Conservation (phyloP, 2,113 vertebrate genomes). For the Pipa parva region DNA sequence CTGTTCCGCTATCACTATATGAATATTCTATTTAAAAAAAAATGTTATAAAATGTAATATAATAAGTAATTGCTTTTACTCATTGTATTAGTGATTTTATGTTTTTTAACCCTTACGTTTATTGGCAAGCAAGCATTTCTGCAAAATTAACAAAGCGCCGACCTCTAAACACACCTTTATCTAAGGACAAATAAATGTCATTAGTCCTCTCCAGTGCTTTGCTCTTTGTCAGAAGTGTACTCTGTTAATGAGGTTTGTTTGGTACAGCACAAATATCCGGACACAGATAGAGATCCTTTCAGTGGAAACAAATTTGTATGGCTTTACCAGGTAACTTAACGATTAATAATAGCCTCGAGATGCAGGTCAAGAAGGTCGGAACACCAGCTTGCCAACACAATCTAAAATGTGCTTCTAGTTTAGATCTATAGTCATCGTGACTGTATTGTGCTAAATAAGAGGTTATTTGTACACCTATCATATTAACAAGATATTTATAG, state of each 20-base stretch:
- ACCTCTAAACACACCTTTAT: slow-evolving; percentile 28
- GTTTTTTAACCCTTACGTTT: too few relatives aligned
- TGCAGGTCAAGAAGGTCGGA: slow-evolving; percentile 79
- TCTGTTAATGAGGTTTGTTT: slow-evolving; percentile 95
- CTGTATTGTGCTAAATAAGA: slow-evolving; percentile 49
- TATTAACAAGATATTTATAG: slow-evolving; percentile 87
- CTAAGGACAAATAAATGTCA: slow-evolving; percentile 79
- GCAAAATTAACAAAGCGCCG: slow-evolving; percentile 51
- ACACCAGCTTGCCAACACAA: slow-evolving; percentile 56
- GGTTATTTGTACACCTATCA: slow-evolving; percentile 73
- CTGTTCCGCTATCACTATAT: too few relatives aligned
- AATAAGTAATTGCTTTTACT: background rate
- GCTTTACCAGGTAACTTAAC: slow-evolving; percentile 90
- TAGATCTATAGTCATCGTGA: slow-evolving; percentile 32
- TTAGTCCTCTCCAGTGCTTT: slow-evolving; percentile 65
- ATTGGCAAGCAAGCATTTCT: background rate
- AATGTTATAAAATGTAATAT: too few relatives aligned
- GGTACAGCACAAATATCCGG: slow-evolving; percentile 84
- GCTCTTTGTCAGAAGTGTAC: slow-evolving; percentile 82
- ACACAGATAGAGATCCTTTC: slow-evolving; percentile 95
- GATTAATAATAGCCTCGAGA: slow-evolving; percentile 90
- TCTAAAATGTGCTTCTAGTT: slow-evolving; percentile 58
- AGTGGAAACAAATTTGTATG: slow-evolving; percentile 97
- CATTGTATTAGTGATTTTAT: background rate
- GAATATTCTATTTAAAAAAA: too few relatives aligned